These are phyloP conservation scores for Eristalis arbustorum DNA, from an alignment of 2,888 invertebrate genomes.

Conservation along the genomic window DNA sequence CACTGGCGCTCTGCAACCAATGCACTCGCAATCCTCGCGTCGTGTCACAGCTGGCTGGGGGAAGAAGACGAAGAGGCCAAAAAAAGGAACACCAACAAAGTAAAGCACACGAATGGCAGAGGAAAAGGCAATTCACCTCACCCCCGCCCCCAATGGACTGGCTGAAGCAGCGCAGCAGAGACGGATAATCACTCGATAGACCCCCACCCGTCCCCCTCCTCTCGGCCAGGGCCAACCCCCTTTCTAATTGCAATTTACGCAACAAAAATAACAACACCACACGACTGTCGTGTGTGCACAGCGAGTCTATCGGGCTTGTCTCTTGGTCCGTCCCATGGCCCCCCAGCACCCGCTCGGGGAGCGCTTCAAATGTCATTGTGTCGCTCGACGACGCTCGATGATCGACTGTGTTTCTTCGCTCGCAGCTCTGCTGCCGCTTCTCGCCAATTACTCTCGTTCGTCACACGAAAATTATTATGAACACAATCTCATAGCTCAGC, in stretches of 20 bases:
- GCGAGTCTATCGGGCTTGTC: neutral
- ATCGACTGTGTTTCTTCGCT: conserved; percentile 21
- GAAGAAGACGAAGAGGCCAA: conserved; percentile 17
- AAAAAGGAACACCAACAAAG: conserved; percentile 27
- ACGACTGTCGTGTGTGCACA: conserved; percentile 58
- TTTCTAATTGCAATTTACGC: conserved; percentile 62
- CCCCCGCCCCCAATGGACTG: neutral
- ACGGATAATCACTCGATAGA: conserved; percentile 20
- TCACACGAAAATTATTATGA: conserved; percentile 24
- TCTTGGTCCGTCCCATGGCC: neutral
- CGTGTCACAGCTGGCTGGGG: neutral
- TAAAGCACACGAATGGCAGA: conserved; percentile 24
- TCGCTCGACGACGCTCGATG: too few species aligned
- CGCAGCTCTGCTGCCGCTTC: neutral
- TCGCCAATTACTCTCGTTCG: conserved; percentile 38
- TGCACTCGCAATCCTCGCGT: conserved; percentile 36
- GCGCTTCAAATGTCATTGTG: conserved; percentile 35
- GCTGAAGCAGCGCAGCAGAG: neutral
- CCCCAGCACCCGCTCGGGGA: neutral
- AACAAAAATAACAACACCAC: conserved; percentile 63
- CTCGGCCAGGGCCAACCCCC: neutral
- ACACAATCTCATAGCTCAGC: conserved; percentile 18
- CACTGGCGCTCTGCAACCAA: conserved; percentile 15
- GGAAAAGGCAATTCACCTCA: conserved; percentile 32
- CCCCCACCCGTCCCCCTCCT: neutral